Conservation (phyloP, 2,113 vertebrate genomes). For the Anarhynchus alexandrinus region DNA sequence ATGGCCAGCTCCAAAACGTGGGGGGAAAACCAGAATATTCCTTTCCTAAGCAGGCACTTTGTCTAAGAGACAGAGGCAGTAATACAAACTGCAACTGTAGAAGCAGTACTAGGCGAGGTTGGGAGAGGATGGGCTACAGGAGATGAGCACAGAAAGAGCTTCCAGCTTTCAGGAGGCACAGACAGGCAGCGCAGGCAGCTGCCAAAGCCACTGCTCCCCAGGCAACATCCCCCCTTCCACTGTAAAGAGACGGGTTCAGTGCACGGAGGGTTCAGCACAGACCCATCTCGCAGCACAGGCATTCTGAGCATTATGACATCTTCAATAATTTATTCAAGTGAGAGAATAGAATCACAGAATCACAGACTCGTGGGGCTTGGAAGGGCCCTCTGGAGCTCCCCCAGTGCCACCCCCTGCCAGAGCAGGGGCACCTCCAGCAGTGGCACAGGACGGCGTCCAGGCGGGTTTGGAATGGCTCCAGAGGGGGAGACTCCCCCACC, state of each 20-base stretch:
- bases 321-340: neutral
- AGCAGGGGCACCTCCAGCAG: too few relatives aligned
- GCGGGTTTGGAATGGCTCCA: too few relatives aligned
- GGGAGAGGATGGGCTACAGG: neutral
- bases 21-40: neutral
- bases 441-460: too few relatives aligned
- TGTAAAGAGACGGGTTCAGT: accelerated
- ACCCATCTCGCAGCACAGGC: neutral
- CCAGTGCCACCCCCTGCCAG: too few relatives aligned
- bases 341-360: neutral
- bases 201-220: neutral
- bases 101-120: neutral
- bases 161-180: neutral
- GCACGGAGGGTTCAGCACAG: neutral
- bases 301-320: neutral
- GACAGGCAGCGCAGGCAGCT: neutral
- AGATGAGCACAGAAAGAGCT: neutral
- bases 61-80: neutral
- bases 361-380: too few relatives aligned
- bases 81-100: neutral
- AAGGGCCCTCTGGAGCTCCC: too few relatives aligned
- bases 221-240: neutral
- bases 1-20: accelerated
- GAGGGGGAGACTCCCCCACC: too few relatives aligned
- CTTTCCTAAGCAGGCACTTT: neutral